These are phyloP conservation scores for Ellobius talpinus DNA, from an alignment of 2,113 vertebrate species.

Conservation along the genomic window DNA sequence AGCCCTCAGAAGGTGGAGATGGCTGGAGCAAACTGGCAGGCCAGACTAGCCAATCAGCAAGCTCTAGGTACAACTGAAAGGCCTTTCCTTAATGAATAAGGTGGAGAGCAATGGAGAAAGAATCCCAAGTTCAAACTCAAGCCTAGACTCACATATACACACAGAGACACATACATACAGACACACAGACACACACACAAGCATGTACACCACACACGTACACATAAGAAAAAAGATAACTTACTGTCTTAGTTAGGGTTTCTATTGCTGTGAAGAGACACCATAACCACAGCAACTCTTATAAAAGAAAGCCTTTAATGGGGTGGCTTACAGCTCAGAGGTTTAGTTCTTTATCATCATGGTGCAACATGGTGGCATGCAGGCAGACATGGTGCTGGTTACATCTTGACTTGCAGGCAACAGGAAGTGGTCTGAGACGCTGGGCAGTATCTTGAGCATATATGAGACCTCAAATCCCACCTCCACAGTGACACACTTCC, in stretches of 20 bases:
- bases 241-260: background rate
- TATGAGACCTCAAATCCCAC: background rate
- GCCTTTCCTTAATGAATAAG: background rate
- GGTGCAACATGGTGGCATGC: background rate
- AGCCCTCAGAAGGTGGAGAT: background rate
- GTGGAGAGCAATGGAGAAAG: background rate
- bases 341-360: background rate
- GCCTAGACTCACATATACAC: background rate
- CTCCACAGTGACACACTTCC: background rate
- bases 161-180: background rate
- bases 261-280: background rate
- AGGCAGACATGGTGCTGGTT: background rate
- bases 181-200: background rate
- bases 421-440: no score
- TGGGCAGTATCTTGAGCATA: no score
- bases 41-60: background rate
- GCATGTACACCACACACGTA: background rate
- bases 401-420: no score
- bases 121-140: background rate
- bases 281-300: no score
- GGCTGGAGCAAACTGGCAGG: background rate
- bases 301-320: no score
- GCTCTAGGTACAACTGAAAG: background rate
- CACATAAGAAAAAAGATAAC: background rate
- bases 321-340: background rate